A percentile compares a stretch with the other conserved stretches of the same genome.
Evolutionary conservation across 2,113 vertebrate species (phyloP).

Genomic region (Recurvirostra avosetta): DNA sequence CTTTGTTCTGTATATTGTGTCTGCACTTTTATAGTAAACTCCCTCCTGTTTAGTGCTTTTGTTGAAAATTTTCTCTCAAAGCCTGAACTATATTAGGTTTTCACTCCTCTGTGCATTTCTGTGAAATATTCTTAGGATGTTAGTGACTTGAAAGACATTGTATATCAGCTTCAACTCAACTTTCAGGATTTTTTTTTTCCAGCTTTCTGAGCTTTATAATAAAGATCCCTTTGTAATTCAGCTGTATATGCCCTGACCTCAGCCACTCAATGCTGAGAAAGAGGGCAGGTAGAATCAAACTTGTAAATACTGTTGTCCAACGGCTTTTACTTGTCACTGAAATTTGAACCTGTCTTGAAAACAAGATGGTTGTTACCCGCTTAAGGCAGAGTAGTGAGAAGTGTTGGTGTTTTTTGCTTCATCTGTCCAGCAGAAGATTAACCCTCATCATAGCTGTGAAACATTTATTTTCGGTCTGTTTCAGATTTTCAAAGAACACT

Average conservation of each 20-base stretch:
- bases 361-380: not conserved
- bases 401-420: not conserved
- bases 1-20: constrained; percentile 52
- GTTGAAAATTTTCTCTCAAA: not conserved
- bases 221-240: not conserved
- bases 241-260: not conserved
- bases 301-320: not conserved
- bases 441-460: not conserved
- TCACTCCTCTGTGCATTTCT: not conserved
- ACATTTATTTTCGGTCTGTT: not conserved
- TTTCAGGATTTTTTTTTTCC: not conserved
- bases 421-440: not conserved
- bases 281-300: not conserved
- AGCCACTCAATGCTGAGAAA: not conserved
- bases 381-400: not conserved
- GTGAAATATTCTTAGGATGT: not conserved
- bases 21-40: constrained; percentile 34
- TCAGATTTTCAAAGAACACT: not conserved
- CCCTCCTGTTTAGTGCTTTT: constrained; percentile 24
- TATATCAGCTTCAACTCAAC: not conserved
- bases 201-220: not conserved
- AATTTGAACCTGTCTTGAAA: not conserved
- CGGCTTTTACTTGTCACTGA: not conserved
- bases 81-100: not conserved
- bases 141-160: not conserved